phyloP scores from a whole-genome alignment of 2,797 vertebrate species.

The Pseudomugil gertrudae region DNA sequence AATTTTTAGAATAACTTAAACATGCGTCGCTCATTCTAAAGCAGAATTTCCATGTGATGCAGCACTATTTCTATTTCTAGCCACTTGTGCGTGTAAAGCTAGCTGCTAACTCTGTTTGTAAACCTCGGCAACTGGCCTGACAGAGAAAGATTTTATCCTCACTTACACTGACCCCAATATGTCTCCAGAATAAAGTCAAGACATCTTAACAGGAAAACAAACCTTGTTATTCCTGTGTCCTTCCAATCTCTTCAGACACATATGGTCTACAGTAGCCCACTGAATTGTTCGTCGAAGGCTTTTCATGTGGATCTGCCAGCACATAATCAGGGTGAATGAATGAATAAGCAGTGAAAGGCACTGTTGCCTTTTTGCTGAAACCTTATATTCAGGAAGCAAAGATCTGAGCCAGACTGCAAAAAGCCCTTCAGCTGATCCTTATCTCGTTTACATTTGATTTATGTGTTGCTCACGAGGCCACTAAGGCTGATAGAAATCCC shows the following conservation, averaged over 20 bases:
- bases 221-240: conserved; percentile 22
- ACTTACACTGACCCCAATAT: conserved; percentile 51
- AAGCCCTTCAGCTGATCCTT: conserved; percentile 67
- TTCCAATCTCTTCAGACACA: conserved; percentile 46
- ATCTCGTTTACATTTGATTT: conserved; percentile 79
- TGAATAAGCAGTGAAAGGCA: conserved; percentile 38
- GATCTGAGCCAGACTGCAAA: conserved; percentile 59
- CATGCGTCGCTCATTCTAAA: conserved; percentile 41
- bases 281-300: conserved; percentile 43
- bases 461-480: conserved; percentile 58
- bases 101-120: conserved; percentile 25
- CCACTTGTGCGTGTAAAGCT: conserved; percentile 22
- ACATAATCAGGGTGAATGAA: conserved; percentile 50
- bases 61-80: conserved; percentile 6
- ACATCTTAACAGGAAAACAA: conserved; percentile 40
- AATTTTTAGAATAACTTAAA: conserved; percentile 28
- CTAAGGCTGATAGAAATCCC: conserved; percentile 63
- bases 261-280: conserved; percentile 41
- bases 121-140: conserved; percentile 40
- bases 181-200: conserved; percentile 58
- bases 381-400: conserved; percentile 74
- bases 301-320: conserved; percentile 43
- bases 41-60: conserved; percentile 22
- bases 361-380: conserved; percentile 53
- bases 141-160: conserved; percentile 44